A percentile compares a stretch with the other conserved stretches of the same genome.
phyloP scores from a whole-genome alignment of 2,797 vertebrate species.

The Passerculus sandwichensis region DNA sequence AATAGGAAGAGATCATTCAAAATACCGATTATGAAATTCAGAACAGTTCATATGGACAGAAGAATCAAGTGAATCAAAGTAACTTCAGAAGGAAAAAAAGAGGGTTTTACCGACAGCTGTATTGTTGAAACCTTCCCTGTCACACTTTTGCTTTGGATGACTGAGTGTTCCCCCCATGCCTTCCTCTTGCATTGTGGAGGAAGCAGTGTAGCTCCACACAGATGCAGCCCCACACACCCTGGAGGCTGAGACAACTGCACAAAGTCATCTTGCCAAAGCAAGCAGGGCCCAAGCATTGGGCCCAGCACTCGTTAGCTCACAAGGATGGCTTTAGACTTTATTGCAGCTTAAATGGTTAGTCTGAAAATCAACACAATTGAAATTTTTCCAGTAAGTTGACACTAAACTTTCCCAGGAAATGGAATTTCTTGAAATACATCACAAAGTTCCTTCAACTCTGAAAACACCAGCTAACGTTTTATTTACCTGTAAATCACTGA shows the following conservation, averaged over 20 bases:
- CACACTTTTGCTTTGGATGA: neutral
- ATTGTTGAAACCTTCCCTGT: neutral
- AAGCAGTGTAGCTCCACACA: no score
- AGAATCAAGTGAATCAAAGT: neutral
- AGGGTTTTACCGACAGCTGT: fast-evolving
- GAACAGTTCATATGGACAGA: neutral
- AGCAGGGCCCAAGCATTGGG: fast-evolving
- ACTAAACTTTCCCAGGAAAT: neutral
- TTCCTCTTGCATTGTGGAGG: neutral
- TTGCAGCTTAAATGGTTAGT: neutral
- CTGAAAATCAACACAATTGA: neutral
- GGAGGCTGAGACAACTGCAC: neutral
- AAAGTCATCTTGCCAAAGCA: neutral
- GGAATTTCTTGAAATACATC: neutral
- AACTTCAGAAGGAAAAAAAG: neutral
- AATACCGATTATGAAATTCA: neutral
- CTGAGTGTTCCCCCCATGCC: fast-evolving
- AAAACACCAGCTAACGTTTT: neutral
- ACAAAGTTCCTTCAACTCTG: neutral
- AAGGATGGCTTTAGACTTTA: neutral
- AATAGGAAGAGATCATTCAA: neutral
- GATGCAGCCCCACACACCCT: neutral
- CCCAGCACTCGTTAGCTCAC: neutral
- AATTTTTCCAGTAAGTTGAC: neutral
- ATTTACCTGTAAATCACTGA: neutral